Evolutionary conservation across 2,113 vertebrate species (phyloP).

Genomic region (Hyla sarda): DNA sequence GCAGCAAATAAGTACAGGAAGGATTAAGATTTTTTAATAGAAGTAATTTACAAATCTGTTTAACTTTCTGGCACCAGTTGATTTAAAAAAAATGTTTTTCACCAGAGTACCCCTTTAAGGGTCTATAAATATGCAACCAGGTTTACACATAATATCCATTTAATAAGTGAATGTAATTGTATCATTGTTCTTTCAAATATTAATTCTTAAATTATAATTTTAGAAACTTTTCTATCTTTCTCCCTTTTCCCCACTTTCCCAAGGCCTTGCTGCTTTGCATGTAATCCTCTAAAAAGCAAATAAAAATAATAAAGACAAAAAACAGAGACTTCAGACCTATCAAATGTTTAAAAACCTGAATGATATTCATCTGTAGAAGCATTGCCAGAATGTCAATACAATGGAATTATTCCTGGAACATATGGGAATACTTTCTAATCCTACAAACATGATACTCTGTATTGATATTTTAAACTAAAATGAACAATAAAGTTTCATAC

Average conservation of each 20-base stretch:
- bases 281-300: constrained; percentile 62
- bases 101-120: too few species aligned
- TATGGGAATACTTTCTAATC: constrained; percentile 74
- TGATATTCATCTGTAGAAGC: constrained; percentile 75
- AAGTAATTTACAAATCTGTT: too few species aligned
- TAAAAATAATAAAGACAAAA: constrained; percentile 59
- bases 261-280: background rate
- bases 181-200: too few species aligned
- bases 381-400: constrained; percentile 75
- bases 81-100: too few species aligned
- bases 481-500: constrained; percentile 66
- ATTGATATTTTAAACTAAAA: constrained; percentile 69
- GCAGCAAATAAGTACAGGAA: too few species aligned
- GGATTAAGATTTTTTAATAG: too few species aligned
- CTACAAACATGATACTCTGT: constrained; percentile 65
- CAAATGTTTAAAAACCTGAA: constrained; percentile 77
- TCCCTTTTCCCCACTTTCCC: background rate
- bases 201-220: too few species aligned
- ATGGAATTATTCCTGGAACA: constrained; percentile 76
- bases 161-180: too few species aligned
- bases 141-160: too few species aligned
- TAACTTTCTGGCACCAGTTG: too few species aligned
- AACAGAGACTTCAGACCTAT: constrained; percentile 72
- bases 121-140: too few species aligned
- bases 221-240: background rate